Conservation (phyloP, 2,888 invertebrate species). For the Tanypteryx hageni region DNA sequence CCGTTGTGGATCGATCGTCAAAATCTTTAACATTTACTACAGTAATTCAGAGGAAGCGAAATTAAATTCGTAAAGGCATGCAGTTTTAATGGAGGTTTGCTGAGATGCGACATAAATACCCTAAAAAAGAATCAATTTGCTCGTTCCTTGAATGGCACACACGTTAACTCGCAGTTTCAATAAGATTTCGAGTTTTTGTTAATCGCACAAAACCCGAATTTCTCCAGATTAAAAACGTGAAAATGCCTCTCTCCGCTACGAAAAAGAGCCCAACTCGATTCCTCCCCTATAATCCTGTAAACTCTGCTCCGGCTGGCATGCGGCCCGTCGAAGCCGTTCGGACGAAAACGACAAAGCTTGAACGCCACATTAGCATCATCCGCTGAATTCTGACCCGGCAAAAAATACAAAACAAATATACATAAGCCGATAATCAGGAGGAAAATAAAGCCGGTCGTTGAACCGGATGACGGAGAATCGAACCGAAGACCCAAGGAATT, state of each 20-base stretch:
- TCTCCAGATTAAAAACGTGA: not conserved
- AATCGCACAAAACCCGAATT: not conserved
- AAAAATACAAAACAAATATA: not conserved
- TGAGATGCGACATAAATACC: too few relatives aligned
- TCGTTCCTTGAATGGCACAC: not conserved
- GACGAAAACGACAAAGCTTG: not conserved
- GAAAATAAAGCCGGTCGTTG: not conserved
- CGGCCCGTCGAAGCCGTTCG: not conserved
- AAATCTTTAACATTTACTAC: too few relatives aligned
- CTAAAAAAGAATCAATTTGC: too few relatives aligned
- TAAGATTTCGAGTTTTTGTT: not conserved
- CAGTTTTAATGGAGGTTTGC: too few relatives aligned
- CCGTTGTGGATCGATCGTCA: too few relatives aligned
- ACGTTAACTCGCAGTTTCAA: not conserved
- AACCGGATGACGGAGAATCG: not conserved
- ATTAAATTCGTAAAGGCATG: too few relatives aligned
- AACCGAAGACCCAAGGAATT: not conserved
- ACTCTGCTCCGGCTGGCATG: not conserved
- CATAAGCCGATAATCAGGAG: conserved; percentile 10
- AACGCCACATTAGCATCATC: not conserved
- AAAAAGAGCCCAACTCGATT: not conserved
- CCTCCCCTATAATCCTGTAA: not conserved
- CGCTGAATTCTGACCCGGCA: not conserved
- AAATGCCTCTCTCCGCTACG: not conserved
- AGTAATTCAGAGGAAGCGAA: too few relatives aligned